Percentiles rank a stretch among this genome's conserved stretches.
Conservation (phyloP, 2,113 vertebrate genomes). For the Anolis carolinensis region DNA sequence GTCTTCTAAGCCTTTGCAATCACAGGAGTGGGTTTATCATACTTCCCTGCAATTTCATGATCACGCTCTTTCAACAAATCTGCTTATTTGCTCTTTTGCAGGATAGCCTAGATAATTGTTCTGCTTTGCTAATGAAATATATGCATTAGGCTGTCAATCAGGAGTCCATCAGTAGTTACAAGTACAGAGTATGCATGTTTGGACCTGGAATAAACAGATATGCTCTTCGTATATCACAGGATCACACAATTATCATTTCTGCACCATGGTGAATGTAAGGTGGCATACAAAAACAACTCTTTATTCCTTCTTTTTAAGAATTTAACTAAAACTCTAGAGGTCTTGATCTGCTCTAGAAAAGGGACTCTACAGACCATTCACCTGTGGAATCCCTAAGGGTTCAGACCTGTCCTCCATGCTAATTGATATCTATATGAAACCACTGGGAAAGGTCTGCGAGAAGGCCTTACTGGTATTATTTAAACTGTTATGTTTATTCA, state of each 20-base stretch:
- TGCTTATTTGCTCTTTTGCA: neutral
- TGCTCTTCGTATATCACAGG: neutral
- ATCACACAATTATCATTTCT: neutral
- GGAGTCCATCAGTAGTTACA: neutral
- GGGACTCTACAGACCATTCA: neutral
- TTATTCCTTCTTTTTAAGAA: neutral
- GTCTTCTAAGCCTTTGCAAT: neutral
- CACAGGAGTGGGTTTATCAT: neutral
- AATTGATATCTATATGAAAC: neutral
- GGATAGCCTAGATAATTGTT: neutral
- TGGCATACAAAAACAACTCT: neutral
- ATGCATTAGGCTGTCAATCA: neutral
- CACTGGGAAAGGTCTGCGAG: neutral
- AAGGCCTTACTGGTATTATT: no score
- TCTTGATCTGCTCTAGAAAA: neutral
- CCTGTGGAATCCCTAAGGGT: no score
- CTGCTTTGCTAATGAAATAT: conserved; percentile 6
- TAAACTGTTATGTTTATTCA: no score
- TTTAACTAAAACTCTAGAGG: neutral
- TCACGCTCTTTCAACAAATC: neutral
- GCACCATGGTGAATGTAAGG: neutral
- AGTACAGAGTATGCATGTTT: neutral
- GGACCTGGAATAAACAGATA: neutral
- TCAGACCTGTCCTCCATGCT: neutral
- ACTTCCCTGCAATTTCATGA: neutral